These are phyloP conservation scores for Tyria jacobaeae DNA, from an alignment of 2,888 invertebrate genomes.

Conservation along the genomic window DNA sequence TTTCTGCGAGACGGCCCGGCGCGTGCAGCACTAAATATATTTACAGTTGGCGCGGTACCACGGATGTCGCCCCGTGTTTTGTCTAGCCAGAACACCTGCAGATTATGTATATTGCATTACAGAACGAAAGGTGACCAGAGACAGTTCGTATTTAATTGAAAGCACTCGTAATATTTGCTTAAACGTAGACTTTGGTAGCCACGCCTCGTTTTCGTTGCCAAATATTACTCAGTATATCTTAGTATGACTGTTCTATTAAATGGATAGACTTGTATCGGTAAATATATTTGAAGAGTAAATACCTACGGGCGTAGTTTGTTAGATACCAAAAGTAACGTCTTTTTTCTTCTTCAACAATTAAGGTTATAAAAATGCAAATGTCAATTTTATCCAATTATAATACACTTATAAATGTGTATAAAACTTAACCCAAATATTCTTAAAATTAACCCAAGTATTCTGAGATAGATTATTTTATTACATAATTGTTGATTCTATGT, in stretches of 20 bases:
- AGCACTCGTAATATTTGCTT: constrained; percentile 27
- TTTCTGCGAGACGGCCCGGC: constrained; percentile 66
- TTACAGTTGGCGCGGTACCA: constrained; percentile 52
- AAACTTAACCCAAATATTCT: no score
- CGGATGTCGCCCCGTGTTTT: constrained; percentile 54
- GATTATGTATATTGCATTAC: constrained; percentile 17
- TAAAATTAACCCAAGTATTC: no score
- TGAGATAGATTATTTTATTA: no score
- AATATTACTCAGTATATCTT: background rate
- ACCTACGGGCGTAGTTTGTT: no score
- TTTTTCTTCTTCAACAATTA: no score
- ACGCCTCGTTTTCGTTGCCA: constrained; percentile 23
- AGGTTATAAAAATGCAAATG: no score
- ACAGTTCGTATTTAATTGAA: constrained; percentile 28
- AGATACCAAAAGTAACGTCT: no score
- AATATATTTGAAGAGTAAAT: no score
- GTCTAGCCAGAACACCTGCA: constrained; percentile 51
- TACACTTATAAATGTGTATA: no score
- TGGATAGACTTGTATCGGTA: no score
- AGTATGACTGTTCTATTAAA: background rate
- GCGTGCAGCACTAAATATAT: constrained; percentile 56
- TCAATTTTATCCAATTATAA: no score
- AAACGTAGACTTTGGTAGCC: constrained; percentile 28
- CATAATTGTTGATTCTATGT: no score
- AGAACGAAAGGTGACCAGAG: constrained; percentile 6